These are phyloP conservation scores for Branchinecta sandiegonensis DNA, from an alignment of 2,888 invertebrate species.

Conservation along the genomic window DNA sequence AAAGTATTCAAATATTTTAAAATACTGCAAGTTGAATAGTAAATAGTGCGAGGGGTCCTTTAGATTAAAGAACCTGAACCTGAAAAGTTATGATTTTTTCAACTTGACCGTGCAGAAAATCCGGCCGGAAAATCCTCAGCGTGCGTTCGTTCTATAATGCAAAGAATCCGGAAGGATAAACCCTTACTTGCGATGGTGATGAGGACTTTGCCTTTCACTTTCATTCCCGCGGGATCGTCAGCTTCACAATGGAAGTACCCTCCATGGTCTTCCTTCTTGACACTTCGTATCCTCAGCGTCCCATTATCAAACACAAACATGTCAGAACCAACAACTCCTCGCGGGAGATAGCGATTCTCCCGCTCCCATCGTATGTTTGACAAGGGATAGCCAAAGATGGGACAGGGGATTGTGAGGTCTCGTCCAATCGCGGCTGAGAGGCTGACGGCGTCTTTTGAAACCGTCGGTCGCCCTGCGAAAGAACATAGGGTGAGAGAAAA, in stretches of 20 bases:
- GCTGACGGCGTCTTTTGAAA: background rate
- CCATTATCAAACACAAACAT: background rate
- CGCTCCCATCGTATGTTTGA: conserved; percentile 1
- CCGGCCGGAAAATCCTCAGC: too few species aligned
- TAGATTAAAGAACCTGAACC: too few species aligned
- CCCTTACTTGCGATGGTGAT: background rate
- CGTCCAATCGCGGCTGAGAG: background rate
- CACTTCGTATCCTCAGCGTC: conserved; percentile 10
- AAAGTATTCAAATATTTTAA: too few species aligned
- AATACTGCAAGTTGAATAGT: too few species aligned
- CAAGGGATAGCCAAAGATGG: background rate
- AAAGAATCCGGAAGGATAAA: too few species aligned
- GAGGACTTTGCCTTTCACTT: background rate
- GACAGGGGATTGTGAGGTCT: background rate
- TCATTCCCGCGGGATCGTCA: background rate
- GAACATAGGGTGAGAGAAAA: too few species aligned
- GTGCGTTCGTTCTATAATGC: too few species aligned
- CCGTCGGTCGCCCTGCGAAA: background rate
- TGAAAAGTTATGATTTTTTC: too few species aligned
- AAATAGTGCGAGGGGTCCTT: too few species aligned
- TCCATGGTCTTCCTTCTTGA: conserved; percentile 2
- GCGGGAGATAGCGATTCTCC: background rate
- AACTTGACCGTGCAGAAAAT: too few species aligned
- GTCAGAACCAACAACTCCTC: background rate
- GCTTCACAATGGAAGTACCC: conserved; percentile 1